Percentiles rank a stretch among this genome's conserved stretches.
phyloP scores from a whole-genome alignment of 2,797 vertebrate species.

The Carapus acus region DNA sequence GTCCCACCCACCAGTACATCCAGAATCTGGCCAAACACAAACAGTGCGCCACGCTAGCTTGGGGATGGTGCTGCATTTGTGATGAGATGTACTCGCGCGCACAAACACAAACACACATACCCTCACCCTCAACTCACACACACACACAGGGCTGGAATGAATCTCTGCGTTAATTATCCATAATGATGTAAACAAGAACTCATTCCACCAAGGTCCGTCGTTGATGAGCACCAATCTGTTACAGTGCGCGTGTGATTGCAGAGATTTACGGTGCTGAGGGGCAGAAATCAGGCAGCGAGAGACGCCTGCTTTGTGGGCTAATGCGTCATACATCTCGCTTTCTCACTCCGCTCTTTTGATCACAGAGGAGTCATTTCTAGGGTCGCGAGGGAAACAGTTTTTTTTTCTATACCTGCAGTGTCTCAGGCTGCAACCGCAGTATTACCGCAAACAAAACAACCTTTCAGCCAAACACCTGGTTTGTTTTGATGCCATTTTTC shows the following conservation, averaged over 20 bases:
- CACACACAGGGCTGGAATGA: slow-evolving; percentile 38
- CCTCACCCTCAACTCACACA: too few species aligned
- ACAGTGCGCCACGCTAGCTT: slow-evolving; percentile 22
- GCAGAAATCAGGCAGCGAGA: slow-evolving; percentile 29
- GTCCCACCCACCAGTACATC: slow-evolving; percentile 10
- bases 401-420: too few species aligned
- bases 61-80: slow-evolving; percentile 34
- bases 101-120: too few species aligned
- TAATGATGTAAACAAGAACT: slow-evolving; percentile 74
- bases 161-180: slow-evolving; percentile 67
- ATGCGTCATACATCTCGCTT: slow-evolving; percentile 33
- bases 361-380: slow-evolving; percentile 44
- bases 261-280: slow-evolving; percentile 36
- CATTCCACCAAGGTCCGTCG: slow-evolving; percentile 52
- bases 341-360: slow-evolving; percentile 40
- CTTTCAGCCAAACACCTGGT: slow-evolving; percentile 21
- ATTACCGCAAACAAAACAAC: slow-evolving; percentile 38
- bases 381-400: slow-evolving; percentile 41
- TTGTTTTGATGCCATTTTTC: slow-evolving; percentile 19
- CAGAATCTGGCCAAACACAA: slow-evolving; percentile 31
- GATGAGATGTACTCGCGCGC: slow-evolving; percentile 35
- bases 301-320: slow-evolving; percentile 28
- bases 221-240: slow-evolving; percentile 65
- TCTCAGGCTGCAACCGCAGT: slow-evolving; percentile 29
- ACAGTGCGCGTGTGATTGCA: slow-evolving; percentile 54